phyloP scores from a whole-genome alignment of 2,797 vertebrate genomes.

The Rhynchotus rufescens region DNA sequence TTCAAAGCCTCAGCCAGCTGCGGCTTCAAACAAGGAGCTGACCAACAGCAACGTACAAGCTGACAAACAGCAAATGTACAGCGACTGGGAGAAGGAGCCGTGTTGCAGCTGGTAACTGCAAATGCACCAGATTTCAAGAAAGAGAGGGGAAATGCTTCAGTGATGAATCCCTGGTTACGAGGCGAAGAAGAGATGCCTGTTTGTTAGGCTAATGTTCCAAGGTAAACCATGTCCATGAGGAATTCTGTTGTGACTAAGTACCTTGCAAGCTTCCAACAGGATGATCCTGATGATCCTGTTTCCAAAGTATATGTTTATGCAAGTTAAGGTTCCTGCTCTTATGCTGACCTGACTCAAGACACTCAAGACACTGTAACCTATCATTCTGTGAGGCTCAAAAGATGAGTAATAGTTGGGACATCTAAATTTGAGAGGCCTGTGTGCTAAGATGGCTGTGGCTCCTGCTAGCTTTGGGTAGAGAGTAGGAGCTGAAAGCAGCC shows the following conservation, averaged over 20 bases:
- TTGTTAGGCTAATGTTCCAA: neutral
- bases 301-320: neutral
- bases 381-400: neutral
- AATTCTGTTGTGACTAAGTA: neutral
- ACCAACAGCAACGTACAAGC: too few species aligned
- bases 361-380: neutral
- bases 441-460: neutral
- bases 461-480: neutral
- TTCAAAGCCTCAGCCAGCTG: neutral
- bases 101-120: neutral
- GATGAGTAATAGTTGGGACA: neutral
- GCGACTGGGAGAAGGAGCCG: neutral
- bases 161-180: neutral
- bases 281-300: neutral
- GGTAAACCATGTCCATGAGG: neutral
- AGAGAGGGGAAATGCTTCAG: neutral
- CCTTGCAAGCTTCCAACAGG: neutral
- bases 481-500: accelerated
- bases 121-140: neutral
- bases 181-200: neutral
- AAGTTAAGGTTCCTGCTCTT: neutral
- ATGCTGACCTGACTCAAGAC: too few species aligned
- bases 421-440: neutral
- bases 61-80: neutral
- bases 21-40: neutral